A percentile compares a stretch with the other conserved stretches of the same genome.
phyloP scores from a whole-genome alignment of 2,113 vertebrate species.

The Datnioides undecimradiatus region DNA sequence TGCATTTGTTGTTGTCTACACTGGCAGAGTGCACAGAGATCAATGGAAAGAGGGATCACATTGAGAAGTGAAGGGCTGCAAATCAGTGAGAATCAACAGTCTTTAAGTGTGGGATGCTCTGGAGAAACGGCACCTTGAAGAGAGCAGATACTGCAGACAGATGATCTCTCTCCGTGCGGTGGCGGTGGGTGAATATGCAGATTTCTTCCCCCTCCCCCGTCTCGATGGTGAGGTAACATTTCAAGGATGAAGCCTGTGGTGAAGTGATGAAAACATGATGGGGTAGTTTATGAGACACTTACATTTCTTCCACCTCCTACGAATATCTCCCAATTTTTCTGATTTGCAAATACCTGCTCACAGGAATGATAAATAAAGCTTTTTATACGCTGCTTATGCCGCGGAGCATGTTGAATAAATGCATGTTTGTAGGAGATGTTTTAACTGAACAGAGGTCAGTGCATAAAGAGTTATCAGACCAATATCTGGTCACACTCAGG shows the following conservation, averaged over 20 bases:
- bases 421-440: not conserved
- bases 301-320: not conserved
- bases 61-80: not conserved
- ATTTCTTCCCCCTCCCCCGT: too few relatives aligned
- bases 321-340: too few relatives aligned
- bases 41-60: not conserved
- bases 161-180: not conserved
- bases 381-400: not conserved
- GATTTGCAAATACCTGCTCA: not conserved
- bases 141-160: not conserved
- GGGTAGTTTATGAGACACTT: not conserved
- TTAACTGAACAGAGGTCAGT: not conserved
- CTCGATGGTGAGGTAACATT: not conserved
- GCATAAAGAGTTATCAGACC: not conserved
- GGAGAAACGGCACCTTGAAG: conserved; percentile 1
- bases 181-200: not conserved
- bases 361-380: not conserved
- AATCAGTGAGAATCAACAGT: not conserved
- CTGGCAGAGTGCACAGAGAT: conserved; percentile 8
- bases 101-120: not conserved
- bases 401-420: not conserved
- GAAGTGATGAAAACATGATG: not conserved
- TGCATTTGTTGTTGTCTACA: conserved; percentile 8
- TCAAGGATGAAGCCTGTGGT: not conserved
- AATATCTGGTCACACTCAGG: not conserved